Evolutionary conservation across 2,888 invertebrate genomes (phyloP).

Genomic region (Mactromeris polynyma): DNA sequence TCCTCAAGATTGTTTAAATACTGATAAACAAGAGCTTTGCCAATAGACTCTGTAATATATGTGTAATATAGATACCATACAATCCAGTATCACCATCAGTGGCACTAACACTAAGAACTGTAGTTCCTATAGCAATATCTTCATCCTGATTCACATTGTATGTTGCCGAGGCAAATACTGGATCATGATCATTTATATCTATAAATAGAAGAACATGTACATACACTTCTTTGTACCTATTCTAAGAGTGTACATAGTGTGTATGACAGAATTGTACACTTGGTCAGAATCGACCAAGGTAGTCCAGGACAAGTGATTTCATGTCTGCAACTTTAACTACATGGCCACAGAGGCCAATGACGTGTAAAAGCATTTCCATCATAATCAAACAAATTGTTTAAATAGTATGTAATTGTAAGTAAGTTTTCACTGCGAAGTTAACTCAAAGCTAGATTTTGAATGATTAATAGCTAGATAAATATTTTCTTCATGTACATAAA

Average conservation of each 20-base stretch:
- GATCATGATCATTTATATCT: slow-evolving; percentile 78
- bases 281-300: neutral
- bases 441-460: too few relatives aligned
- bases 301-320: neutral
- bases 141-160: slow-evolving; percentile 69
- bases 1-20: too few relatives aligned
- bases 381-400: too few relatives aligned
- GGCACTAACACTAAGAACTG: slow-evolving; percentile 66
- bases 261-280: neutral
- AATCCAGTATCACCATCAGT: slow-evolving; percentile 74
- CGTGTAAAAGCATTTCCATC: too few relatives aligned
- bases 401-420: too few relatives aligned
- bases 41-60: too few relatives aligned
- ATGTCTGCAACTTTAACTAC: neutral
- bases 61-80: slow-evolving; percentile 58
- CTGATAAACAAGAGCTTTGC: too few relatives aligned
- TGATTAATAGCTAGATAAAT: too few relatives aligned
- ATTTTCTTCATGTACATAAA: too few relatives aligned
- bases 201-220: slow-evolving; percentile 32
- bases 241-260: neutral
- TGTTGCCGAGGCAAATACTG: slow-evolving; percentile 89
- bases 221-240: too few relatives aligned
- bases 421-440: too few relatives aligned
- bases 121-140: slow-evolving; percentile 62
- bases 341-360: too few relatives aligned